Conservation (phyloP, 2,888 invertebrate genomes). For the Clostera curtula region DNA sequence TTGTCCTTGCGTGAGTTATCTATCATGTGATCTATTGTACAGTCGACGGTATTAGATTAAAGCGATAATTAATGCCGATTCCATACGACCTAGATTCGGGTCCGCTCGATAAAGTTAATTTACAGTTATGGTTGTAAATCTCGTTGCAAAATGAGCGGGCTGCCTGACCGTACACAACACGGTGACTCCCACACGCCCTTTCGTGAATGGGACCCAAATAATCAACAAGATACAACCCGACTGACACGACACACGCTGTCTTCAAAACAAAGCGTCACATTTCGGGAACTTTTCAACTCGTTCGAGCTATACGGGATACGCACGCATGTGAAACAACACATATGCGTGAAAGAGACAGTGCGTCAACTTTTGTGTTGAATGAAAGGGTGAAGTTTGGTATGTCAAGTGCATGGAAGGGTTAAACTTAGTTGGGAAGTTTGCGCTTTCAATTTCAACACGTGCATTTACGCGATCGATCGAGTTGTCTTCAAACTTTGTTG, state of each 20-base stretch:
- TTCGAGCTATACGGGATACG: constrained; percentile 34
- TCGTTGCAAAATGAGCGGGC: constrained; percentile 70
- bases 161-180: constrained; percentile 68
- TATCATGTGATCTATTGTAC: constrained; percentile 74
- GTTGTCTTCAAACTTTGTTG: constrained; percentile 40
- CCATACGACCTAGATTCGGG: constrained; percentile 73
- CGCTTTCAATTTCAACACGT: constrained; percentile 66
- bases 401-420: constrained; percentile 65
- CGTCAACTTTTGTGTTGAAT: constrained; percentile 54
- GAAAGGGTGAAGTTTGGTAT: constrained; percentile 59
- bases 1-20: constrained; percentile 69
- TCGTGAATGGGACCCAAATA: constrained; percentile 48
- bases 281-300: constrained; percentile 19
- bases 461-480: constrained; percentile 68
- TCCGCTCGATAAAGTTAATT: constrained; percentile 71
- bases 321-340: constrained; percentile 62
- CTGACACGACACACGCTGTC: constrained; percentile 18
- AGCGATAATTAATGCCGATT: constrained; percentile 75
- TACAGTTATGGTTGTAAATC: constrained; percentile 74
- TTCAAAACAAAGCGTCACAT: constrained; percentile 17
- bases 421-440: constrained; percentile 49
- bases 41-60: constrained; percentile 70
- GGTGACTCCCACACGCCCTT: constrained; percentile 52
- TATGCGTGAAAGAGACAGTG: constrained; percentile 55
- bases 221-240: constrained; percentile 48